Conservation (phyloP, 2,797 vertebrate species). For the Streptopelia turtur region DNA sequence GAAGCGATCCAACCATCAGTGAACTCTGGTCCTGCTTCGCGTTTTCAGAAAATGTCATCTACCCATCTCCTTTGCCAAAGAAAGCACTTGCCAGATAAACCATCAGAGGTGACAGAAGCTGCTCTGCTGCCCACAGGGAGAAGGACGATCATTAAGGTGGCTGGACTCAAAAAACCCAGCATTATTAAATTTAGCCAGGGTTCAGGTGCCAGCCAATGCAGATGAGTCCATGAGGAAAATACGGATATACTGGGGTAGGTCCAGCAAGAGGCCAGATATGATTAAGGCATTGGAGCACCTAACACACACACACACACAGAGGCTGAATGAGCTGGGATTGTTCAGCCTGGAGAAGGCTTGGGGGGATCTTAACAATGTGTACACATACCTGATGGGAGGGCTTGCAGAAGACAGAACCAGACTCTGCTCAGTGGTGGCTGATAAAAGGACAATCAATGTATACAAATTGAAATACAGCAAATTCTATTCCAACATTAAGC, state of each 20-base stretch:
- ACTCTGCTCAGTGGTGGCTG: background rate
- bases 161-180: background rate
- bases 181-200: background rate
- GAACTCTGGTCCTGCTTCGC: background rate
- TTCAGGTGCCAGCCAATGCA: background rate
- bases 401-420: background rate
- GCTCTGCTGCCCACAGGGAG: background rate
- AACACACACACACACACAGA: background rate
- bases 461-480: background rate
- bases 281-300: background rate
- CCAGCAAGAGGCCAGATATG: background rate
- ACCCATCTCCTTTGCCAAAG: background rate
- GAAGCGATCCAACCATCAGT: background rate
- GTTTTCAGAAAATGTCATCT: background rate
- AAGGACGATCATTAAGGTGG: background rate
- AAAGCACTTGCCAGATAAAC: background rate
- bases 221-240: background rate
- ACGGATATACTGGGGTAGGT: background rate
- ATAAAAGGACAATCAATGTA: background rate
- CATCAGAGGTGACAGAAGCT: background rate
- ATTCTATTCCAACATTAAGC: background rate
- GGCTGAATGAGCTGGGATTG: background rate
- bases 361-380: background rate
- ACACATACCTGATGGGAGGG: background rate
- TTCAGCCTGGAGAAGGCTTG: background rate